These are phyloP conservation scores for Diadromus collaris DNA, from an alignment of 2,888 invertebrate genomes.

Conservation along the genomic window DNA sequence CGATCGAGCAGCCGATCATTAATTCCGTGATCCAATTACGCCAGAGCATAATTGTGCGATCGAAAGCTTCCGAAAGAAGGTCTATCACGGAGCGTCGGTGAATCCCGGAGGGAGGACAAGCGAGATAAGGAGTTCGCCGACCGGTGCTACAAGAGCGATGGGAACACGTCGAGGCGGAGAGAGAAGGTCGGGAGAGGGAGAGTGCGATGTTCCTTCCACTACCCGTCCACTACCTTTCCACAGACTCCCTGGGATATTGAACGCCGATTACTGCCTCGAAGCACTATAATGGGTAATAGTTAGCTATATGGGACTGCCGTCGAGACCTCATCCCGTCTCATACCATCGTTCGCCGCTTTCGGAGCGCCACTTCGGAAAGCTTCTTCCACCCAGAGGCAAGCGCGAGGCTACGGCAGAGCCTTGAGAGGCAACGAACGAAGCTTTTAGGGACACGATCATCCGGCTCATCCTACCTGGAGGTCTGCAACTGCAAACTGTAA, in stretches of 20 bases:
- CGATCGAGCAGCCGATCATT: slow-evolving; percentile 47
- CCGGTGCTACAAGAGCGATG: slow-evolving; percentile 23
- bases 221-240: slow-evolving; percentile 55
- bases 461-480: neutral
- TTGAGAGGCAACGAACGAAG: slow-evolving; percentile 39
- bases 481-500: neutral
- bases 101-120: slow-evolving; percentile 24
- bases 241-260: slow-evolving; percentile 68
- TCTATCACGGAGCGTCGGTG: slow-evolving; percentile 35
- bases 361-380: slow-evolving; percentile 35
- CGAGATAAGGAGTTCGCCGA: slow-evolving; percentile 10
- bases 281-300: slow-evolving; percentile 64
- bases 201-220: slow-evolving; percentile 38
- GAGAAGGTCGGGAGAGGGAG: slow-evolving; percentile 28
- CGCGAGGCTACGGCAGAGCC: slow-evolving; percentile 30
- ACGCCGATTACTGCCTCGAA: slow-evolving; percentile 66
- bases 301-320: slow-evolving; percentile 43
- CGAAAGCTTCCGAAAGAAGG: slow-evolving; percentile 27
- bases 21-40: slow-evolving; percentile 63
- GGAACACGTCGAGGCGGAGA: slow-evolving; percentile 9
- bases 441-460: slow-evolving; percentile 18
- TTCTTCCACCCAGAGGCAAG: slow-evolving; percentile 24
- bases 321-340: slow-evolving; percentile 41
- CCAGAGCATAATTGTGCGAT: slow-evolving; percentile 51
- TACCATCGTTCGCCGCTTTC: slow-evolving; percentile 32